A percentile compares a stretch with the other conserved stretches of the same genome.
phyloP scores from a whole-genome alignment of 2,113 vertebrate species.

The Sylvilagus bachmani region DNA sequence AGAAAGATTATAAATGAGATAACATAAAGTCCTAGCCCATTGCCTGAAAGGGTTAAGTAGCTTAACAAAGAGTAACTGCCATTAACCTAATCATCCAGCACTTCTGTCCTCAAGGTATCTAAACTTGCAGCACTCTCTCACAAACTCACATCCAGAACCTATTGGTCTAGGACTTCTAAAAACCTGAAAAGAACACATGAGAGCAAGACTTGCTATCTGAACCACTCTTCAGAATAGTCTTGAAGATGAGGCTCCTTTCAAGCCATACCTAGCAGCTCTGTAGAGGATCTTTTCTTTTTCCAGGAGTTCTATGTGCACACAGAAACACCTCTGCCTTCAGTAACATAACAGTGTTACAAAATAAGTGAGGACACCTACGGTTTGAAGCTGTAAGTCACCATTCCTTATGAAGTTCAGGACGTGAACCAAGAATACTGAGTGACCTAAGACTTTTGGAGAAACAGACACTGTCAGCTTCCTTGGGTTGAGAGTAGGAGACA shows the following conservation, averaged over 20 bases:
- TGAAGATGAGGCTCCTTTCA: conserved; percentile 29
- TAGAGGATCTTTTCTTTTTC: background rate
- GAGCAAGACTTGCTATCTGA: background rate
- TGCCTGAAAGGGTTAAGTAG: background rate
- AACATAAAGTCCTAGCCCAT: background rate
- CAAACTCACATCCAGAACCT: background rate
- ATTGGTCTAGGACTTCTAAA: background rate
- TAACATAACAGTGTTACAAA: background rate
- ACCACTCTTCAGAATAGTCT: background rate
- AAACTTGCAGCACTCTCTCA: background rate
- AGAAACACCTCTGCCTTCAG: background rate
- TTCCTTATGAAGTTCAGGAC: background rate
- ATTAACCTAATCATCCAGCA: background rate
- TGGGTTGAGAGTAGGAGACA: background rate
- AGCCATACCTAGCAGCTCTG: background rate
- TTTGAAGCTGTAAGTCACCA: background rate
- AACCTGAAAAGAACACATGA: conserved; percentile 3
- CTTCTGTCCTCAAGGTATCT: background rate
- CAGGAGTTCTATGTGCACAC: background rate
- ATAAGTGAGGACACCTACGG: background rate
- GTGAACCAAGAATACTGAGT: background rate
- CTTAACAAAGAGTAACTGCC: background rate
- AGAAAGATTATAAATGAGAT: conserved; percentile 8
- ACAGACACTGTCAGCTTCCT: background rate
- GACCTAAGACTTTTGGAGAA: background rate